phyloP scores from a whole-genome alignment of 2,113 vertebrate species.

The Otus sunia region DNA sequence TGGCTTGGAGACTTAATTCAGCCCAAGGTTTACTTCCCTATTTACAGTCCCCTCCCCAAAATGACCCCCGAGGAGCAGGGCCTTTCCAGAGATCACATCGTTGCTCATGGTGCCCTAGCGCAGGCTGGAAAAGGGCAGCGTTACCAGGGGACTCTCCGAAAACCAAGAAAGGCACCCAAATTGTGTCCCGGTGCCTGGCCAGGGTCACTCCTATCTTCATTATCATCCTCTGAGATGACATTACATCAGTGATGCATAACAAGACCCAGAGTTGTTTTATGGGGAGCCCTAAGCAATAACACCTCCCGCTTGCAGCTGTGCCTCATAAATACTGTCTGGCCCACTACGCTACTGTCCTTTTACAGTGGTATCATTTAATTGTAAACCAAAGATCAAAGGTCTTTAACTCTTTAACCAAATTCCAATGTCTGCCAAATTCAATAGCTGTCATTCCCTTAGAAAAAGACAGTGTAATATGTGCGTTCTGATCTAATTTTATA shows the following conservation, averaged over 20 bases:
- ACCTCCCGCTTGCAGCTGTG: constrained; percentile 55
- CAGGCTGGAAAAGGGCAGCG: not conserved
- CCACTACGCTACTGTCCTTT: constrained; percentile 68
- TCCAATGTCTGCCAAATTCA: constrained; percentile 97
- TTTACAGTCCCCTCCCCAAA: not conserved
- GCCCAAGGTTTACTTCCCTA: not conserved
- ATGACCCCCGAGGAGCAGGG: fast-evolving
- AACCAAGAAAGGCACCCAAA: not conserved
- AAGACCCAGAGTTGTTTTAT: not conserved
- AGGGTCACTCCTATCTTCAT: not conserved
- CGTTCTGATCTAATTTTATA: constrained; percentile 96
- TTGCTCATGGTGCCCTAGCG: not conserved
- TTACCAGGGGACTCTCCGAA: not conserved
- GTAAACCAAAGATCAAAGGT: constrained; percentile 91
- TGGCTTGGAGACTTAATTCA: not conserved
- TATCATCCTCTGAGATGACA: not conserved
- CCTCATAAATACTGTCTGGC: constrained; percentile 66
- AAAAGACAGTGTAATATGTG: constrained; percentile 94
- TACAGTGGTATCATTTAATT: constrained; percentile 79
- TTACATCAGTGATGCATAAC: not conserved
- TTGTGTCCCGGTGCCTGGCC: not conserved
- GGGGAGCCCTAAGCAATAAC: constrained; percentile 33
- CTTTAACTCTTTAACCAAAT: constrained; percentile 99
- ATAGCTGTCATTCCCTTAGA: constrained; percentile 92
- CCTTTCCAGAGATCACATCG: not conserved